A percentile compares a stretch with the other conserved stretches of the same genome.
These are phyloP conservation scores for Delichon dasypus DNA, from an alignment of 2,797 vertebrate species.

Conservation along the genomic window DNA sequence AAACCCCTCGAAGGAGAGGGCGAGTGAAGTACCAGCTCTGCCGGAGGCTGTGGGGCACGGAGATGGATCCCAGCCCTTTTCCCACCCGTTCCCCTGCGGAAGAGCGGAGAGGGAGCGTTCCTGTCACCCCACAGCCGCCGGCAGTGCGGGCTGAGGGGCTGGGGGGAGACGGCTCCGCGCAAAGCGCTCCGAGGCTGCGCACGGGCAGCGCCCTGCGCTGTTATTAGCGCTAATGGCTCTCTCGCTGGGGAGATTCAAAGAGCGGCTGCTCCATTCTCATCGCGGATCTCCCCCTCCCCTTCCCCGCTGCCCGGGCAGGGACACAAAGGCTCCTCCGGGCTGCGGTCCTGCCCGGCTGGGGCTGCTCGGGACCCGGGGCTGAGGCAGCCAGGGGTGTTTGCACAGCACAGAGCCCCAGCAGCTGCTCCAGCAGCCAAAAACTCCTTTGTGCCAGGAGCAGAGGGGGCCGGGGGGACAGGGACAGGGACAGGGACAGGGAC, in stretches of 20 bases:
- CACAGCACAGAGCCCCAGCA: not conserved
- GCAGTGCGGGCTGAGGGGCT: not conserved
- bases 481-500: not conserved
- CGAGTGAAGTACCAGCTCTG: not conserved
- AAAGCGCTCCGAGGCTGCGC: slow-evolving; percentile 23
- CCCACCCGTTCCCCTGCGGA: rapidly evolving
- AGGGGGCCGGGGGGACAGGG: not conserved
- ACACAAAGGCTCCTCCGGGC: not conserved
- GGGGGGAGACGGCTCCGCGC: not conserved
- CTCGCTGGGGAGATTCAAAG: slow-evolving; percentile 4
- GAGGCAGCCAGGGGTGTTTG: not conserved
- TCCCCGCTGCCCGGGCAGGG: not conserved
- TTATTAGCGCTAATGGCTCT: slow-evolving; percentile 52
- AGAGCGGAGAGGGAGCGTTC: not conserved
- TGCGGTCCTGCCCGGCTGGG: not conserved
- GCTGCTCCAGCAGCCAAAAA: not conserved
- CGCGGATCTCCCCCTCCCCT: not conserved
- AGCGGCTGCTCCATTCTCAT: slow-evolving; percentile 8
- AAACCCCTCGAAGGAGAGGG: rapidly evolving
- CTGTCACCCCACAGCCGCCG: not conserved
- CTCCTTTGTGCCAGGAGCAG: not conserved
- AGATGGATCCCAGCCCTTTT: not conserved
- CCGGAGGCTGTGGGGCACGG: not conserved
- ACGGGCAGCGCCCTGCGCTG: slow-evolving; percentile 43
- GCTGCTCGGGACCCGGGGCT: not conserved